These are phyloP conservation scores for Ferdinandea cuprea DNA, from an alignment of 2,888 invertebrate species.

Conservation along the genomic window DNA sequence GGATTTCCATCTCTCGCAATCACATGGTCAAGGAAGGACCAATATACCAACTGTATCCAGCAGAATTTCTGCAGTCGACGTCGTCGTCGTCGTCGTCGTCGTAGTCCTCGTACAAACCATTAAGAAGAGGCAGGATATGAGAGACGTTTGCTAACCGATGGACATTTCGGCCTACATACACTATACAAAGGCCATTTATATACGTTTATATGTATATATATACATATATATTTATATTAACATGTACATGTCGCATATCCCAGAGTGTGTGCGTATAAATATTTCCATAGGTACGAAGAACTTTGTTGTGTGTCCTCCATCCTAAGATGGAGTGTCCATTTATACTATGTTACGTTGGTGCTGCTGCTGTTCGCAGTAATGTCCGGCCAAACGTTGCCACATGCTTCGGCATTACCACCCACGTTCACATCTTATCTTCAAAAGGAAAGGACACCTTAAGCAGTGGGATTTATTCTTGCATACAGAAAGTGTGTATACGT, in stretches of 20 bases:
- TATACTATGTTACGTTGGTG: constrained; percentile 55
- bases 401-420: constrained; percentile 70
- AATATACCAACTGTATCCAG: constrained; percentile 35
- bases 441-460: constrained; percentile 76
- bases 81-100: constrained; percentile 76
- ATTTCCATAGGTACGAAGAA: constrained; percentile 64
- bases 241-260: constrained; percentile 6
- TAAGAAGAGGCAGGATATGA: constrained; percentile 67
- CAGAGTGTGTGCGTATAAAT: constrained; percentile 28
- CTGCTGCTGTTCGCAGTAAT: constrained; percentile 62
- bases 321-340: constrained; percentile 65
- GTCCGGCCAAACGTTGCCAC: constrained; percentile 48
- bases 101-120: constrained; percentile 64
- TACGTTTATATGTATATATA: background rate
- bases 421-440: constrained; percentile 76
- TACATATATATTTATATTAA: background rate
- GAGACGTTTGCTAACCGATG: constrained; percentile 72
- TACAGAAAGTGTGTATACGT: constrained; percentile 11
- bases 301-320: constrained; percentile 58
- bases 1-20: constrained; percentile 73
- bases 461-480: constrained; percentile 72
- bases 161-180: constrained; percentile 71
- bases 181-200: constrained; percentile 25
- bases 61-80: constrained; percentile 49
- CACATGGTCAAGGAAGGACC: constrained; percentile 67